Base-by-base conservation (phyloP, 2,797 vertebrate genomes). In the Tapera naevia region DNA sequence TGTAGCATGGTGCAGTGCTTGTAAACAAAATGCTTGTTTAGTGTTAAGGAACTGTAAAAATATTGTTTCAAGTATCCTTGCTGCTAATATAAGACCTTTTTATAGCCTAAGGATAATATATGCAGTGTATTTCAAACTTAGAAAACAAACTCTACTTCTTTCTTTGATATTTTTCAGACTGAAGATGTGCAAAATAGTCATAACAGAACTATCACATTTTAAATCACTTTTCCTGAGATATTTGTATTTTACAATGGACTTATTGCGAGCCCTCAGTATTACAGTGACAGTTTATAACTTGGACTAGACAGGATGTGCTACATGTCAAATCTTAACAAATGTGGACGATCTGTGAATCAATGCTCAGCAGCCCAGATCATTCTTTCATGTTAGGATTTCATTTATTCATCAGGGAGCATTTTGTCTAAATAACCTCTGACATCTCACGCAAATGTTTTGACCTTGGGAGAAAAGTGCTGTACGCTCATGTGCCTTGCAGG, bases 401-500 rank as follows among this genome's bases (percentile, higher is more conserved):
- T 21, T 46, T 9, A 12, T 8, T 18, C 89, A 11, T 28, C 76
- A n/a, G 53, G 64, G 53, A 84, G 58, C 69, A 9, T n/a, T 69
- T 56, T 46, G 65, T 17, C 64, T 72, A 33, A 73, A 65, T 37
- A 73, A 64, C 70, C 70, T 17, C 89, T 1, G n/a, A 23, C 54
- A 69, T 16, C 35, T 15, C 84, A 75, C 6, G 0, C 39, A 19
- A 39, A 10, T 0, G 5, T 9, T 62, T 6, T 1, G 2, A 30
- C 37, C 74, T 14, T 11, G 56, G 35, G 14, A 80, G 65, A 14
- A 17, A 11, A 46, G 35, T 5, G 1, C 19, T 1, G 0, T 2
- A 10, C 1, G 1, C 45, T 25, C 30, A 1, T 3, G 10, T 11
- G 16, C 41, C 24, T 21, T 2, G 1, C 35, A 13, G 30, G 50